These are phyloP conservation scores for Forficula auricularia DNA, from an alignment of 1,140 invertebrate genomes.

Conservation along the genomic window DNA sequence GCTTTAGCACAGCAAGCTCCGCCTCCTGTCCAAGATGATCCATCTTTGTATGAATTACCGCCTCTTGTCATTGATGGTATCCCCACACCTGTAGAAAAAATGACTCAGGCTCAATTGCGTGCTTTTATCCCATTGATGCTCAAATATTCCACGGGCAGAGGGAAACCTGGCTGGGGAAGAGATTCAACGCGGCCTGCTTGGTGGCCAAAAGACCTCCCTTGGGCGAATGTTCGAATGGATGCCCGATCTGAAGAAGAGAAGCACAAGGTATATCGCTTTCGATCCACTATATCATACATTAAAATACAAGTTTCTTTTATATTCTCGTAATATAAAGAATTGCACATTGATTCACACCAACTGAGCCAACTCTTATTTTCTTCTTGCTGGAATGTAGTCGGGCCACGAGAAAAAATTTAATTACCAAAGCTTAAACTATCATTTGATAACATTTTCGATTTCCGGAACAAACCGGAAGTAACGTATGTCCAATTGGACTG, in stretches of 20 bases:
- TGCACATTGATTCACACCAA: slow-evolving; percentile 4
- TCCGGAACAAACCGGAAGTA: no score
- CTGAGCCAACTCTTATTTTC: no score
- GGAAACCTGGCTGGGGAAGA: slow-evolving; percentile 93
- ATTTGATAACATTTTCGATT: no score
- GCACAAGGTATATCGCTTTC: slow-evolving; percentile 55
- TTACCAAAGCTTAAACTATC: no score
- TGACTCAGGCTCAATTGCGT: slow-evolving; percentile 91
- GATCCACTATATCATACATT: not conserved
- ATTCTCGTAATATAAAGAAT: no score
- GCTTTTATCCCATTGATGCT: slow-evolving; percentile 96
- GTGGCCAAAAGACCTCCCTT: slow-evolving; percentile 94
- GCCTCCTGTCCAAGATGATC: slow-evolving; percentile 76
- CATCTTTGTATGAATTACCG: slow-evolving; percentile 83
- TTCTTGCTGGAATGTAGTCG: no score
- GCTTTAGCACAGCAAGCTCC: slow-evolving; percentile 86
- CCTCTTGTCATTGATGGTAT: slow-evolving; percentile 93
- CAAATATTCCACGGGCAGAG: slow-evolving; percentile 89
- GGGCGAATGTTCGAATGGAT: slow-evolving; percentile 96
- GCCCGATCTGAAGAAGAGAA: slow-evolving; percentile 90
- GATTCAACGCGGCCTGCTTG: slow-evolving; percentile 86
- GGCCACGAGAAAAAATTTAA: no score
- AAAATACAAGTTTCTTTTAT: no score
- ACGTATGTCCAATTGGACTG: no score
- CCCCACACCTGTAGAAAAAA: slow-evolving; percentile 94